phyloP scores from a whole-genome alignment of 2,113 vertebrate genomes.

The Spilogale gracilis region DNA sequence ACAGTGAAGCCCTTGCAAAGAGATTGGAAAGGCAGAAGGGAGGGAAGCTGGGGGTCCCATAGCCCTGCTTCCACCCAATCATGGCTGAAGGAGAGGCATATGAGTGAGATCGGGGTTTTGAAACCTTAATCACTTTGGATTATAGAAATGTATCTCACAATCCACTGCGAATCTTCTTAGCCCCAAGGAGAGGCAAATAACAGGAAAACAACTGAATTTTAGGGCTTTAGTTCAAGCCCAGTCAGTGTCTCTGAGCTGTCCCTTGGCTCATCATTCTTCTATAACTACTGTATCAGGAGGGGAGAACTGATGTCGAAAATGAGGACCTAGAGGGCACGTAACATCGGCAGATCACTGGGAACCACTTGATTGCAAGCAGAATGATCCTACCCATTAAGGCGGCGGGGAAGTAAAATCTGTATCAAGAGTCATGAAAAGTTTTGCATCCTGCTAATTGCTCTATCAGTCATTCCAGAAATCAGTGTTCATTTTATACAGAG shows the following conservation, averaged over 20 bases:
- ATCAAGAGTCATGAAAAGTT: not conserved
- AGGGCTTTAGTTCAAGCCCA: not conserved
- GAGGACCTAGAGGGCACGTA: not conserved
- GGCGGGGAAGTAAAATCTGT: not conserved
- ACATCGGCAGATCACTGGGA: not conserved
- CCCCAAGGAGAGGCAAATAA: not conserved
- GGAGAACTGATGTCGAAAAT: not conserved
- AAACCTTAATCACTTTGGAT: not conserved
- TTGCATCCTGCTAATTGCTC: not conserved
- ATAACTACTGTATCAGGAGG: not conserved
- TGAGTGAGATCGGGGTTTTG: not conserved
- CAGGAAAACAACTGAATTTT: not conserved
- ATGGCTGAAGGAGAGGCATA: not conserved
- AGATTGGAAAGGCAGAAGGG: not conserved
- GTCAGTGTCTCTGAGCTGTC: not conserved
- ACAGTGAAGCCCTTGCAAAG: not conserved
- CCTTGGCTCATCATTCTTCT: not conserved
- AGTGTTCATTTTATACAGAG: not conserved
- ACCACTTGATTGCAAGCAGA: not conserved
- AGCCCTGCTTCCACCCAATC: not conserved
- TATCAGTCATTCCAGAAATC: not conserved
- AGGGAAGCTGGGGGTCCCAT: accelerated
- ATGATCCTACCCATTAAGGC: not conserved
- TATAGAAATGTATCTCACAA: not conserved
- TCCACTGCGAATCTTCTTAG: not conserved